A percentile compares a stretch with the other conserved stretches of the same genome.
phyloP scores from a whole-genome alignment of 2,113 vertebrate species.

The Notechis scutatus region DNA sequence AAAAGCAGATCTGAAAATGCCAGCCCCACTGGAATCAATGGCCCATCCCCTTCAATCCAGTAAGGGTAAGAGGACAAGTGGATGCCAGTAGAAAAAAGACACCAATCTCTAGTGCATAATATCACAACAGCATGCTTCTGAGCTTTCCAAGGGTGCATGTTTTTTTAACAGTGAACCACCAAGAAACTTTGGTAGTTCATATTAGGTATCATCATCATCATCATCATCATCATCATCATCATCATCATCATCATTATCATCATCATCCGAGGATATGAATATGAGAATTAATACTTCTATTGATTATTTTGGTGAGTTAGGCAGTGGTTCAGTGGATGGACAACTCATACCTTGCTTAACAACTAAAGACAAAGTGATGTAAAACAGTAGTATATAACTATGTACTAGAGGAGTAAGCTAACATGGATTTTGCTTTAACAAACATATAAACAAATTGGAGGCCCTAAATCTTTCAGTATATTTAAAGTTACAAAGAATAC shows the following conservation, averaged over 20 bases:
- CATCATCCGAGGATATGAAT: not conserved
- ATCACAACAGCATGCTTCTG: not conserved
- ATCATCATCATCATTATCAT: no score
- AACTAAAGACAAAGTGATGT: not conserved
- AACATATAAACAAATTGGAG: not conserved
- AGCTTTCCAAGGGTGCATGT: not conserved
- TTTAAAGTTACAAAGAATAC: not conserved
- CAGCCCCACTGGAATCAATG: not conserved
- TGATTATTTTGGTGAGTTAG: not conserved
- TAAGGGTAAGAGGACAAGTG: not conserved
- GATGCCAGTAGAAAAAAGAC: not conserved
- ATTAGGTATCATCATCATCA: not conserved
- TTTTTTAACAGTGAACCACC: not conserved
- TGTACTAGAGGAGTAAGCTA: not conserved
- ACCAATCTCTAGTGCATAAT: not conserved
- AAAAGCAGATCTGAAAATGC: not conserved
- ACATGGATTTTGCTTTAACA: not conserved
- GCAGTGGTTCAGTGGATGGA: not conserved
- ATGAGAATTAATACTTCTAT: not conserved
- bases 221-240: not conserved
- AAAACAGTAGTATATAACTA: not conserved
- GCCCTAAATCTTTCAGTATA: not conserved
- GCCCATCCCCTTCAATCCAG: not conserved
- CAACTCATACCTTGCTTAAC: not conserved
- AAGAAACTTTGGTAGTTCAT: not conserved